Evolutionary conservation across 2,797 vertebrate genomes (phyloP).

Genomic region (Neostethus bicornis): DNA sequence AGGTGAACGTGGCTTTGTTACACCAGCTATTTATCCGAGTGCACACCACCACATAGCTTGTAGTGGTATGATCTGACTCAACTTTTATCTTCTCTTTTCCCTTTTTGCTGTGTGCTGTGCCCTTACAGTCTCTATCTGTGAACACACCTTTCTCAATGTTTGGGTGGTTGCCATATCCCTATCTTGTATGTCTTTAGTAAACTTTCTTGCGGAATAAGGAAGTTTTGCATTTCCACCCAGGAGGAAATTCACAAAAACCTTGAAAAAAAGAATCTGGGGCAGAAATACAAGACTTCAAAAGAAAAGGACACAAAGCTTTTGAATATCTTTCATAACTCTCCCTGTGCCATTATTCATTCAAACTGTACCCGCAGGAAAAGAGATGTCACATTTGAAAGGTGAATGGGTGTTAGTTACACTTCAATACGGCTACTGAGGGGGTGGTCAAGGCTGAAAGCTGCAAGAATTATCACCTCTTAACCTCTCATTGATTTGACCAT

Average conservation of each 20-base stretch:
- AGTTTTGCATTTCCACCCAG: slow-evolving; percentile 45
- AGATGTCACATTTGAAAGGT: slow-evolving; percentile 53
- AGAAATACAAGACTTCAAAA: slow-evolving; percentile 67
- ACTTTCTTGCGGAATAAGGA: slow-evolving; percentile 59
- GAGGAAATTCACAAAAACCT: slow-evolving; percentile 61
- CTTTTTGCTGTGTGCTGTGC: slow-evolving; percentile 23
- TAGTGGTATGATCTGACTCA: slow-evolving; percentile 49
- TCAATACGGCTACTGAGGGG: slow-evolving; percentile 34
- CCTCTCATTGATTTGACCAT: slow-evolving; percentile 61
- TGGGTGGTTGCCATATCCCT: slow-evolving; percentile 40
- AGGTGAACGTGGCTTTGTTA: slow-evolving; percentile 50
- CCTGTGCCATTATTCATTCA: slow-evolving; percentile 39
- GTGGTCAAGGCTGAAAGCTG: slow-evolving; percentile 49
- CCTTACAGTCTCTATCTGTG: slow-evolving; percentile 60
- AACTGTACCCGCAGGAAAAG: slow-evolving; percentile 32
- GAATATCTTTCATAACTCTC: slow-evolving; percentile 52
- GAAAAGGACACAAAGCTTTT: slow-evolving; percentile 56
- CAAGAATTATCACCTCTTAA: slow-evolving; percentile 64
- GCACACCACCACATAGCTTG: slow-evolving; percentile 43
- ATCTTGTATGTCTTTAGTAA: slow-evolving; percentile 43
- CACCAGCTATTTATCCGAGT: slow-evolving; percentile 45
- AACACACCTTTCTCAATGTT: slow-evolving; percentile 46
- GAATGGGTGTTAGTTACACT: slow-evolving; percentile 52
- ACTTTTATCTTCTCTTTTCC: slow-evolving; percentile 46
- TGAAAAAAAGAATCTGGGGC: slow-evolving; percentile 56